A percentile compares a stretch with the other conserved stretches of the same genome.
These are phyloP conservation scores for Blennius ocellaris DNA, from an alignment of 2,113 vertebrate genomes.

Conservation along the genomic window DNA sequence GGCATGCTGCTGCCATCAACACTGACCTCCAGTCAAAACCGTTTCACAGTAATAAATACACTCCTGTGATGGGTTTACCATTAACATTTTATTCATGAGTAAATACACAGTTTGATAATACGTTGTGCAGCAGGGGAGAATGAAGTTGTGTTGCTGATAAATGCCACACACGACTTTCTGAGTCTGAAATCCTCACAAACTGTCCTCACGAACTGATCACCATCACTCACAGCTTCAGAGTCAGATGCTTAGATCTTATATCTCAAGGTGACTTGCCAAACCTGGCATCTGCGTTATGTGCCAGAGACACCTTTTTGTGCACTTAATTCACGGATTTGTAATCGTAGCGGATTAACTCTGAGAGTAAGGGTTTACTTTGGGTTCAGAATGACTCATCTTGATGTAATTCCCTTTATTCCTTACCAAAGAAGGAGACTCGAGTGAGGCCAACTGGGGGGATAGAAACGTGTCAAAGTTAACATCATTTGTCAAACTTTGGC, in stretches of 20 bases:
- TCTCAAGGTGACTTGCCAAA: neutral
- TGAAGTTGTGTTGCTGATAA: neutral
- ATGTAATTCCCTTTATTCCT: slow-evolving; percentile 52
- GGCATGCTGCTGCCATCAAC: slow-evolving; percentile 21
- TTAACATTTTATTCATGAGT: neutral
- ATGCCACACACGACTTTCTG: neutral
- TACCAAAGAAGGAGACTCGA: slow-evolving; percentile 79
- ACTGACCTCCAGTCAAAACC: neutral
- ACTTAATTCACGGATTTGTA: slow-evolving; percentile 18
- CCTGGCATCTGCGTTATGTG: slow-evolving; percentile 12
- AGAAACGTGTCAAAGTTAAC: slow-evolving; percentile 23
- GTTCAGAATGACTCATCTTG: slow-evolving; percentile 69
- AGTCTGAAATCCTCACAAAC: neutral
- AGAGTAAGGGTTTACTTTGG: slow-evolving; percentile 48
- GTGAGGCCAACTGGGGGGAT: slow-evolving; percentile 1
- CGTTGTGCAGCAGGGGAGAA: neutral
- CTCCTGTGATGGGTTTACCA: neutral
- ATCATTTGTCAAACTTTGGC: neutral
- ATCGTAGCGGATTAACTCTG: neutral
- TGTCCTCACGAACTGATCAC: neutral
- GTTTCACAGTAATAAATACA: neutral
- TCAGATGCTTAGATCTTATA: neutral
- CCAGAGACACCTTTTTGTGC: slow-evolving; percentile 10
- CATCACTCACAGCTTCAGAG: neutral
- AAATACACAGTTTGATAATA: too few species aligned